Conservation (phyloP, 2,888 invertebrate genomes). For the Limnephilus lunatus region DNA sequence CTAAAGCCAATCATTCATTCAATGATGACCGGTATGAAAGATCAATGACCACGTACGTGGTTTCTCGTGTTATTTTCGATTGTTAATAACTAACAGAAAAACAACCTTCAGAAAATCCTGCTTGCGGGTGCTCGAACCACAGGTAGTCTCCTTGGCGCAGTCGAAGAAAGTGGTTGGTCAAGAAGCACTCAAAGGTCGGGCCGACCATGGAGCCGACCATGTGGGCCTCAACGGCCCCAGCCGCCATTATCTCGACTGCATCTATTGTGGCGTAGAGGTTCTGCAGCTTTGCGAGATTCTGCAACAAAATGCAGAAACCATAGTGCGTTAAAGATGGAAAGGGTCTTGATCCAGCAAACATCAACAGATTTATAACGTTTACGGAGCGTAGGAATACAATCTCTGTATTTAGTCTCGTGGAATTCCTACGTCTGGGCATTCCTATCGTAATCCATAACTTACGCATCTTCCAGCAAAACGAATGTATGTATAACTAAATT, state of each 20-base stretch:
- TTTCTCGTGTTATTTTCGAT: background rate
- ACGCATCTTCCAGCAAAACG: too few relatives aligned
- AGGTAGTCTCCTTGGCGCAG: constrained; percentile 84
- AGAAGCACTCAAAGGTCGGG: constrained; percentile 84
- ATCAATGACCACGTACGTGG: background rate
- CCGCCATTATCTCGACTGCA: constrained; percentile 85
- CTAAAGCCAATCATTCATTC: background rate
- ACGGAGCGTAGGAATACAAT: too few relatives aligned
- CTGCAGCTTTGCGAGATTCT: constrained; percentile 78
- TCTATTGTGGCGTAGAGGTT: constrained; percentile 79
- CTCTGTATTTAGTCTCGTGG: too few relatives aligned
- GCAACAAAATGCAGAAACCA: too few relatives aligned
- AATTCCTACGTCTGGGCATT: too few relatives aligned
- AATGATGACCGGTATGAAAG: background rate
- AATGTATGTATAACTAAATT: background rate
- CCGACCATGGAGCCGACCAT: constrained; percentile 81
- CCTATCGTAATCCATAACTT: too few relatives aligned
- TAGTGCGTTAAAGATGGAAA: background rate
- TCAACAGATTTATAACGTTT: too few relatives aligned
- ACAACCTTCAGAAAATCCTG: constrained; percentile 57
- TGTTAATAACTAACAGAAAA: background rate
- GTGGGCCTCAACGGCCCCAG: constrained; percentile 81
- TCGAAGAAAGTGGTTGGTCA: constrained; percentile 83
- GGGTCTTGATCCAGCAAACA: too few relatives aligned
- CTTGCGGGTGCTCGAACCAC: constrained; percentile 79